Evolutionary conservation across 1,140 invertebrate genomes (phyloP).

Genomic region (Drosophila mauritiana): DNA sequence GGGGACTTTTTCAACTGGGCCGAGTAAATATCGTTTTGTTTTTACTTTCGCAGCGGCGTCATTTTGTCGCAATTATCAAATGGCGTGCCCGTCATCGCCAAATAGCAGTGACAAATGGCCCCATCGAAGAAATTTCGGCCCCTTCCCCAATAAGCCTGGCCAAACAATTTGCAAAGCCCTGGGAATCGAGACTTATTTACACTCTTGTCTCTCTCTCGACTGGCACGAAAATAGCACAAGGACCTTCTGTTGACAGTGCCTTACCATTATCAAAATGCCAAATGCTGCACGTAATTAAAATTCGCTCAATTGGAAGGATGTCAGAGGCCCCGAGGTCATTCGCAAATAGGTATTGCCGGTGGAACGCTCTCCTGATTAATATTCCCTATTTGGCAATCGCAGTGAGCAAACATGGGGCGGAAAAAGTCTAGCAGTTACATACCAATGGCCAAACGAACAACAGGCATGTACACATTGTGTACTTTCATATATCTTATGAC

Average conservation of each 20-base stretch:
- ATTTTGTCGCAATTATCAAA: conserved; percentile 61
- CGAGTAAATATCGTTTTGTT: conserved; percentile 68
- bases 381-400: conserved; percentile 37
- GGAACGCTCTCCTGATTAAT: conserved; percentile 54
- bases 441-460: conserved; percentile 25
- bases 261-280: conserved; percentile 60
- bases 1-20: conserved; percentile 25
- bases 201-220: conserved; percentile 46
- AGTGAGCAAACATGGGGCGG: conserved; percentile 28
- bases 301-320: conserved; percentile 70
- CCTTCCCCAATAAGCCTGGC: conserved; percentile 11
- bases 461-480: conserved; percentile 4
- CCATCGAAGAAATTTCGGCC: conserved; percentile 21
- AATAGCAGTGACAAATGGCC: conserved; percentile 42
- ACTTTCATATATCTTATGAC: conserved; percentile 21
- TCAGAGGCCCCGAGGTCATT: conserved; percentile 36
- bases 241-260: conserved; percentile 42
- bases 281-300: conserved; percentile 82
- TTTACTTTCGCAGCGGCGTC: conserved; percentile 36
- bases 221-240: conserved; percentile 51
- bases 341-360: conserved; percentile 35
- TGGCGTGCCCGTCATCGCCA: conserved; percentile 53
- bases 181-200: conserved; percentile 45
- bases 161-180: conserved; percentile 50
- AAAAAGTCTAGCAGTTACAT: conserved; percentile 48